Evolutionary conservation across 2,113 vertebrate genomes (phyloP).

Genomic region (Sciurus niger): DNA sequence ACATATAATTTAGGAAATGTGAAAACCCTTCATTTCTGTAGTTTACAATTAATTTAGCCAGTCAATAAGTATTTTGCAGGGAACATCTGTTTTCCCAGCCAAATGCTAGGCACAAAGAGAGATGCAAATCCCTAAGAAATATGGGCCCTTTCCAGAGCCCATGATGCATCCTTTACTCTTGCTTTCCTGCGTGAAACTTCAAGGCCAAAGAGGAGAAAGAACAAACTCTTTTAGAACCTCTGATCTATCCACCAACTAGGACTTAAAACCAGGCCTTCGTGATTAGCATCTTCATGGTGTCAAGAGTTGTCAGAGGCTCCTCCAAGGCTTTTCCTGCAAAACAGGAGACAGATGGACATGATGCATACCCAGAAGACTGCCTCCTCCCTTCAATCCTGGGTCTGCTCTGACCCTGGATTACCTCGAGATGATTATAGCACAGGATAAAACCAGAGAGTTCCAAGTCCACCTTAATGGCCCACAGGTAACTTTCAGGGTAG

Average conservation of each 20-base stretch:
- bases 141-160: not conserved
- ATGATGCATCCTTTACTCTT: not conserved
- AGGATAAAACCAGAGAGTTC: not conserved
- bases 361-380: not conserved
- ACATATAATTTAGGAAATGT: not conserved
- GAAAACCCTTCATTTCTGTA: not conserved
- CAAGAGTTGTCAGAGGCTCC: not conserved
- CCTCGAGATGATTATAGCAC: not conserved
- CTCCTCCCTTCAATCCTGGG: not conserved
- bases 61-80: not conserved
- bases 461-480: not conserved
- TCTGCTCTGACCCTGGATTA: not conserved
- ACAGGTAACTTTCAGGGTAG: not conserved
- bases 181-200: not conserved
- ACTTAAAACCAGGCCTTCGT: not conserved
- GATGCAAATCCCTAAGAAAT: not conserved
- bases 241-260: not conserved
- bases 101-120: not conserved
- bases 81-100: not conserved
- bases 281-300: fast-evolving
- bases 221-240: not conserved
- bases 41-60: not conserved
- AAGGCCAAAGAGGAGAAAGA: not conserved
- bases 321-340: not conserved
- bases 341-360: not conserved